These are phyloP conservation scores for Labrus mixtus DNA, from an alignment of 2,113 vertebrate genomes.

Conservation along the genomic window DNA sequence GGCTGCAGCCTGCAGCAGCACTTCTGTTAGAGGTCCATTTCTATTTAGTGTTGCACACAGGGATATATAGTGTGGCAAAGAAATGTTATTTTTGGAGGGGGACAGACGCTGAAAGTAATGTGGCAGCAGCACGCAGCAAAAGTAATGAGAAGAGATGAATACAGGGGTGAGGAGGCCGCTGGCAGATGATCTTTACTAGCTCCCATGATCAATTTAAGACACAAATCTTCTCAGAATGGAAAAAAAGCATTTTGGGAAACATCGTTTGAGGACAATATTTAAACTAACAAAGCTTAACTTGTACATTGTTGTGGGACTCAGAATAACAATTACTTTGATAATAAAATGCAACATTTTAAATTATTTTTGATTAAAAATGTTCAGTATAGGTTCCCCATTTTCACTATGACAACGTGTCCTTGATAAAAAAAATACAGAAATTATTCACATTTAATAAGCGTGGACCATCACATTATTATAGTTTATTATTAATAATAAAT, in stretches of 20 bases:
- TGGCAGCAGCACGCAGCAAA: conserved; percentile 1
- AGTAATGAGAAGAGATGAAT: conserved; percentile 16
- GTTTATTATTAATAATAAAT: too few species aligned
- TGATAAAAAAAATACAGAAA: too few species aligned
- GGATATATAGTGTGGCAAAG: conserved; percentile 4
- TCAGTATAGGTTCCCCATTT: too few species aligned
- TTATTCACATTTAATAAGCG: too few species aligned
- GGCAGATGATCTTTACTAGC: too few species aligned
- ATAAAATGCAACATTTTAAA: too few species aligned
- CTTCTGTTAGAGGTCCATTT: conserved; percentile 23
- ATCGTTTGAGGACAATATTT: neutral
- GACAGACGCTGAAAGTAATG: conserved; percentile 2
- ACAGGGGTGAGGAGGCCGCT: neutral
- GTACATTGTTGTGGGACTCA: too few species aligned
- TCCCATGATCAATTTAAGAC: neutral
- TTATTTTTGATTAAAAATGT: too few species aligned
- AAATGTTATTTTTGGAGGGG: conserved; percentile 27
- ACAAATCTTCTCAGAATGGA: too few species aligned
- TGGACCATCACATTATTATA: too few species aligned
- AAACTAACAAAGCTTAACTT: neutral
- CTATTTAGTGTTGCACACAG: conserved; percentile 35
- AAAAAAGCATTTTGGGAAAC: neutral
- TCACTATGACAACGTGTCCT: too few species aligned
- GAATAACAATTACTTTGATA: too few species aligned
- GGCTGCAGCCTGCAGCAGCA: conserved; percentile 45